A percentile compares a stretch with the other conserved stretches of the same genome.
Conservation (phyloP, 2,888 invertebrate genomes). For the Drosophila kuntzei region DNA sequence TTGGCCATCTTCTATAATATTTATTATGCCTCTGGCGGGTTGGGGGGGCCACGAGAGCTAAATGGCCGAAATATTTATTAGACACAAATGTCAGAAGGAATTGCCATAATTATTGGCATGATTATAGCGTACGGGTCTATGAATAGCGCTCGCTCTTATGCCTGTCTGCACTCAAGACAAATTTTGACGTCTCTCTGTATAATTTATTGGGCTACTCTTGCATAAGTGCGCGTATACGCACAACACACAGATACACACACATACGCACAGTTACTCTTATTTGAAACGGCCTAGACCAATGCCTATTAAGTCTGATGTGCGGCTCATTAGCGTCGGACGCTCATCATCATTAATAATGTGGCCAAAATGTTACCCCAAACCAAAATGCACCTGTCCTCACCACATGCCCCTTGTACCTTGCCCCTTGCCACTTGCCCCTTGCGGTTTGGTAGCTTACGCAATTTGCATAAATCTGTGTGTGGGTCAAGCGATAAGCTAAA, state of each 20-base stretch:
- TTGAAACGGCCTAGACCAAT: conserved; percentile 29
- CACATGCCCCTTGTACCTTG: not conserved
- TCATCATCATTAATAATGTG: conserved; percentile 73
- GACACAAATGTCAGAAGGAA: conserved; percentile 64
- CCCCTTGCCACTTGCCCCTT: conserved; percentile 22
- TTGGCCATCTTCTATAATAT: conserved; percentile 54
- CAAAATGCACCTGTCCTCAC: not conserved
- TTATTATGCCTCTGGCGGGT: conserved; percentile 47
- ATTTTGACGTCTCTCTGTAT: conserved; percentile 54
- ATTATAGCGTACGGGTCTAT: conserved; percentile 49
- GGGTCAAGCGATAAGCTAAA: conserved; percentile 34
- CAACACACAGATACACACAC: conserved; percentile 9
- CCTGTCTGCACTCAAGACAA: conserved; percentile 67
- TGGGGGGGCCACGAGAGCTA: conserved; percentile 21
- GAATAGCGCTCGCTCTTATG: conserved; percentile 58
- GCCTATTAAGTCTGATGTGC: conserved; percentile 63
- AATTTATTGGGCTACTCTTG: conserved; percentile 56
- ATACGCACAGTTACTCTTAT: conserved; percentile 19
- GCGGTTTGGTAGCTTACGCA: conserved; percentile 59
- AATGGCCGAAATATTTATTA: conserved; percentile 66
- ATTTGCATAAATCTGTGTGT: conserved; percentile 63
- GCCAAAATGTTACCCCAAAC: conserved; percentile 36
- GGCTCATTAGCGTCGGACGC: conserved; percentile 63
- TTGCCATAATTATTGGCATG: conserved; percentile 76
- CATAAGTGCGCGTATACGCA: conserved; percentile 15